Conservation (phyloP, 2,113 vertebrate genomes). For the Albula glossodonta region DNA sequence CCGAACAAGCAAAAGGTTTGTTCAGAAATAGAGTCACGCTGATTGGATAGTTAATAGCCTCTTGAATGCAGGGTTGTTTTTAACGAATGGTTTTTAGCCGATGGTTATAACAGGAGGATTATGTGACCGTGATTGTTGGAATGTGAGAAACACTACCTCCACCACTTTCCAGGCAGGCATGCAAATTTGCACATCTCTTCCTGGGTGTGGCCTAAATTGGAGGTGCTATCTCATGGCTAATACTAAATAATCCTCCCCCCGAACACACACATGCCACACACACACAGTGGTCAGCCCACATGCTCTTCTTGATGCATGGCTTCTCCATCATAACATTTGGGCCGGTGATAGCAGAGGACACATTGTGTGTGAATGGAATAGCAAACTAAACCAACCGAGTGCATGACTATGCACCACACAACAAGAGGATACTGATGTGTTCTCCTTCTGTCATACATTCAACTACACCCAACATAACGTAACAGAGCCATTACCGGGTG, state of each 20-base stretch:
- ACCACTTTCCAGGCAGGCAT: background rate
- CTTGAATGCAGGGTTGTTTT: background rate
- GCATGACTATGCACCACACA: background rate
- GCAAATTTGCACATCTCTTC: background rate
- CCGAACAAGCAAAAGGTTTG: background rate
- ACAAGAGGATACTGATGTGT: background rate
- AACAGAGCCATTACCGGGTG: background rate
- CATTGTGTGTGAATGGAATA: background rate
- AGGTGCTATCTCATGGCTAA: background rate
- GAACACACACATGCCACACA: background rate
- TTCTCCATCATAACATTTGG: background rate
- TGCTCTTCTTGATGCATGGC: background rate
- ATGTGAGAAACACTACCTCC: background rate
- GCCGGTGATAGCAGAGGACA: background rate
- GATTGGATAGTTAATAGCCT: background rate
- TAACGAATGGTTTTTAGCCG: background rate
- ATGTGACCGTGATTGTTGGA: background rate
- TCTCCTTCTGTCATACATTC: background rate
- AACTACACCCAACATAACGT: background rate
- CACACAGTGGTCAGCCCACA: background rate
- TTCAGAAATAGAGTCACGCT: background rate
- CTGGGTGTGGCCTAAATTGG: background rate
- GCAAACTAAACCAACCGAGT: background rate
- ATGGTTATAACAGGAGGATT: background rate
- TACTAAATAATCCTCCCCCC: background rate